Base-by-base conservation (phyloP, 2,888 invertebrate species). In the Diadegma fenestrale region DNA sequence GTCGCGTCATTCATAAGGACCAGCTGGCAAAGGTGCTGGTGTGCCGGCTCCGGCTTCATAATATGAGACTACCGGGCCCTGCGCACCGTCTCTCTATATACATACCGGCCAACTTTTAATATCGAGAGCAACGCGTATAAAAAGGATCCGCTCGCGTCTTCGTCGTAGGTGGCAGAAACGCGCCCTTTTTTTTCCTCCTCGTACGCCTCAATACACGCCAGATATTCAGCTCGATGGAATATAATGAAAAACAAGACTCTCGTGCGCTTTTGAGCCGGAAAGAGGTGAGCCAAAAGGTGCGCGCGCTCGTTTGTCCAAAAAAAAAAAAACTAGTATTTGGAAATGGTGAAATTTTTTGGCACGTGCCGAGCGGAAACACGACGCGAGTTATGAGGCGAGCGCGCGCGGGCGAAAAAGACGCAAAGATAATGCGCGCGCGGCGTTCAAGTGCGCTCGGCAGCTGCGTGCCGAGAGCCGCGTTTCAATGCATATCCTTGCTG, bases 371-470 rank as follows among this genome's bases (percentile, higher is more conserved):
- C n/a, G n/a, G n/a, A n/a, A 85, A 64, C 79, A 58, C 72, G 81
- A 77, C 82, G 82, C 80, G 80, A 85, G 85, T 85, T 82, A 72
- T 43, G 66, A 48, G 17, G 58, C 45, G 58, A 26, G 76, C 51
- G 51, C 41, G 71, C 71, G 75, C 78, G 76, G 78, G 61, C 81
- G 82, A 84, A 84, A 84, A 82, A 81, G 68, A 89, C 89, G 76
- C 22, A 89, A 88, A n/a, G n/a, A n/a, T n/a, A n/a, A n/a, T n/a
- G n/a, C n/a, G n/a, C n/a, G n/a, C n/a, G n/a, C n/a, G n/a, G n/a
- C n/a, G n/a, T n/a, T n/a, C 90, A 90, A 91, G 92, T 89, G 89
- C 91, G 89, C 90, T 91, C 89, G 87, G 91, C 92, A 92, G 92
- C 92, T 92, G 91, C 91, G n/a, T n/a, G n/a, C n/a, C n/a, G n/a